Base-by-base conservation (phyloP, 2,888 invertebrate genomes). In the Hemistola chrysoprasaria region DNA sequence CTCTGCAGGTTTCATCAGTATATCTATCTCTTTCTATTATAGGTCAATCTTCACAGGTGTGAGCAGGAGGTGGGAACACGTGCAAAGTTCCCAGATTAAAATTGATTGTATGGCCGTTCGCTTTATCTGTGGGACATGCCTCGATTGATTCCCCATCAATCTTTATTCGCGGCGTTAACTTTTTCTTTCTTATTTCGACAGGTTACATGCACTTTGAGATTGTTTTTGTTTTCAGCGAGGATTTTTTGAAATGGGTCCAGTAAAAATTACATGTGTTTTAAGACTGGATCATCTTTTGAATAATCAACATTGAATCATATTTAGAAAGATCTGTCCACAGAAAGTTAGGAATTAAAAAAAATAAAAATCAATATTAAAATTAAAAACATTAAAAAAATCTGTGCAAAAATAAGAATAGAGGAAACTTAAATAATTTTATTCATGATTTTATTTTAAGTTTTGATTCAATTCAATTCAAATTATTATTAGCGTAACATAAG, bases 121-220 rank as follows among this genome's bases (percentile, higher is more conserved):
- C 70, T 79, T 79, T 85, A 78, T 81, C 79, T 78, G 71, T 56
- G 77, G 73, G 78, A 78, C 79, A 72, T 63, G 77, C 55, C 62
- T 59, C 80, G 85, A 88, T 87, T 87, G 87, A 87, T 87, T 86
- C 78, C 74, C 73, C 85, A 84, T 88, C 83, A 86, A 87, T 88
- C 87, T 86, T 87, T 81, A 85, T 87, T 85, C 75, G 73, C 71
- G 66, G 68, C 64, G 71, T 74, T 78, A 74, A 73, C 66, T 65
- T 67, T 72, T 74, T 71, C 22, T 71, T 75, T 69, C 67, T 59
- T 62, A 52, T 66, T 62, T 59, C 28, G 28, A 48, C 37, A 45
- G 41, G 51, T 50, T 58, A 46, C 35, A 22, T 46, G 46, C 46
- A 47, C 34, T 53, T 46, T 44, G 35, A 24, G 21, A 37, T 27